Conservation (phyloP, 2,113 vertebrate genomes). For the Strix uralensis region DNA sequence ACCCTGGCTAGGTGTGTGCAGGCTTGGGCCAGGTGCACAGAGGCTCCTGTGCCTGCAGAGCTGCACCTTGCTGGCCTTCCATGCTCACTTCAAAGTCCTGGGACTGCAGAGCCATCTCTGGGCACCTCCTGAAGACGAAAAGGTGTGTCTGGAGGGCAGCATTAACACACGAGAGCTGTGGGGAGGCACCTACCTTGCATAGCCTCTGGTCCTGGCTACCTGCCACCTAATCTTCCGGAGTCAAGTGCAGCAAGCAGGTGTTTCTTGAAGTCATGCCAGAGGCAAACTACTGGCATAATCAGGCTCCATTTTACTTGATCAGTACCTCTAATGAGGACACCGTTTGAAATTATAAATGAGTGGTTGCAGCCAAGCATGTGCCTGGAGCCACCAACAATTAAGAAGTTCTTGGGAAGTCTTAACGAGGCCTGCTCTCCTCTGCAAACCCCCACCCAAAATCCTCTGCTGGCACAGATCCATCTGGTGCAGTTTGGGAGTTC, state of each 20-base stretch:
- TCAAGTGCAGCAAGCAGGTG: conserved; percentile 36
- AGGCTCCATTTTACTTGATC: background rate
- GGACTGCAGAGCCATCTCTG: background rate
- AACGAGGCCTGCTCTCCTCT: background rate
- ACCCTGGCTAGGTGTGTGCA: background rate
- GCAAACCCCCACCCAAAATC: background rate
- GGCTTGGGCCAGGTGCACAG: background rate
- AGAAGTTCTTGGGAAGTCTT: background rate
- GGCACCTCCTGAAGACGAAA: background rate
- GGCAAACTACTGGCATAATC: conserved; percentile 14
- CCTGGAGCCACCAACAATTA: conserved; percentile 29
- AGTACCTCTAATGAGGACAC: background rate
- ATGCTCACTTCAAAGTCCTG: background rate
- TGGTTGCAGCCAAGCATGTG: background rate
- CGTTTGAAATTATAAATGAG: conserved; percentile 28
- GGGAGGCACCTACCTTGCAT: background rate
- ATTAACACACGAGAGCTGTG: background rate
- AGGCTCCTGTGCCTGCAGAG: background rate
- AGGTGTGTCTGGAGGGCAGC: conserved; percentile 17
- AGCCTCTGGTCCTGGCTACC: conserved; percentile 38
- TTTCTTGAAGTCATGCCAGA: conserved; percentile 52
- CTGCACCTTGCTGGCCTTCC: background rate
- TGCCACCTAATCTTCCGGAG: conserved; percentile 13
- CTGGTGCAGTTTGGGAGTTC: background rate
- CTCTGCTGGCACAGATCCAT: background rate